Percentiles rank a stretch among this genome's conserved stretches.
phyloP scores from a whole-genome alignment of 2,888 invertebrate genomes.

The Andrena flavipes region DNA sequence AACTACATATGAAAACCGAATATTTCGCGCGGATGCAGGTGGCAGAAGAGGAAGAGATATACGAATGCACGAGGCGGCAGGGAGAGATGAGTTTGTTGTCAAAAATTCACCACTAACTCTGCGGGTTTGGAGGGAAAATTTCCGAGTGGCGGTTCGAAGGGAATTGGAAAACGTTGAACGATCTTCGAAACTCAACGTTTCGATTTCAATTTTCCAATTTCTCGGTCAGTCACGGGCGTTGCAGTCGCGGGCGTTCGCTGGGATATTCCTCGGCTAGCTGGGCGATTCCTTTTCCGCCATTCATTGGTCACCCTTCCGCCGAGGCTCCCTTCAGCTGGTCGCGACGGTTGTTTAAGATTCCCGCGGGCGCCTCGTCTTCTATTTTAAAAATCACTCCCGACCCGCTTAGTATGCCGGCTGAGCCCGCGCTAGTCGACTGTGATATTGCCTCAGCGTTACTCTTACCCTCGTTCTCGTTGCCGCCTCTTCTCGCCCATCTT shows the following conservation, averaged over 20 bases:
- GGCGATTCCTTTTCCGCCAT: constrained; percentile 35
- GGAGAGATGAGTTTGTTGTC: neutral
- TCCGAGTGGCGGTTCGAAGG: neutral
- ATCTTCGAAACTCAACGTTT: constrained; percentile 22
- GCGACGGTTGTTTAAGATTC: constrained; percentile 80
- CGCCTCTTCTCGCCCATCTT: constrained; percentile 44
- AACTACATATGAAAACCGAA: constrained; percentile 22
- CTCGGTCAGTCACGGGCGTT: constrained; percentile 79
- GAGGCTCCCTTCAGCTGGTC: constrained; percentile 15
- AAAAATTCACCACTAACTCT: constrained; percentile 14
- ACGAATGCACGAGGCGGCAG: neutral
- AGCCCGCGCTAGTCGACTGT: constrained; percentile 81
- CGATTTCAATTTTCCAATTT: constrained; percentile 83
- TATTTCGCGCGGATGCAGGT: neutral
- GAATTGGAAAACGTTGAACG: constrained; percentile 20
- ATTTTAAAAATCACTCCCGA: constrained; percentile 81
- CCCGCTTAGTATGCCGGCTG: constrained; percentile 80
- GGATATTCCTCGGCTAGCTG: constrained; percentile 74
- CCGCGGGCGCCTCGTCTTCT: constrained; percentile 75
- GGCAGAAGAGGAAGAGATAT: neutral
- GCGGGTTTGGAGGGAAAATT: constrained; percentile 16
- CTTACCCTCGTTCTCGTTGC: constrained; percentile 40
- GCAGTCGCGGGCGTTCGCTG: constrained; percentile 70
- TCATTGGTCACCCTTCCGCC: neutral
- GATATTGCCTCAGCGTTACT: constrained; percentile 79